Conservation (phyloP, 1,140 invertebrate genomes). For the Aplysia californica region DNA sequence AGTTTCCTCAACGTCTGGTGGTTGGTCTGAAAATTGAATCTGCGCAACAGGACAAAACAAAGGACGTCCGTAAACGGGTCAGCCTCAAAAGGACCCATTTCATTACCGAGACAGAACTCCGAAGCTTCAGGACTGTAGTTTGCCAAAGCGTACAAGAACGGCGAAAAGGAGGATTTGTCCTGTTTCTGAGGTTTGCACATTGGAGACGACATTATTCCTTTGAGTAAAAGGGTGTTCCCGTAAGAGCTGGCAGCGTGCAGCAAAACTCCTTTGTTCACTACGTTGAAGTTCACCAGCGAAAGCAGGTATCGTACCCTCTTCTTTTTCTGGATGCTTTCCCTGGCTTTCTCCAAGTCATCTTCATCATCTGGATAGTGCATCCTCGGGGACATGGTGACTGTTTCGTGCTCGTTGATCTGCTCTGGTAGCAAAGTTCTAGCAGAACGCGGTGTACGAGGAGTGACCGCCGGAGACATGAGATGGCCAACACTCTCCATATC, state of each 20-base stretch:
- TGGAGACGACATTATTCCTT: neutral
- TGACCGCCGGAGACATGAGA: neutral
- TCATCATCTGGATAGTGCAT: neutral
- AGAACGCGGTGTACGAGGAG: neutral
- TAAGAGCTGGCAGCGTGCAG: slow-evolving; percentile 2
- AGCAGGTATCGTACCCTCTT: slow-evolving; percentile 16
- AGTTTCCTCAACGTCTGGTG: neutral
- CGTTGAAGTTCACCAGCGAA: neutral
- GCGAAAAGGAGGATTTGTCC: neutral
- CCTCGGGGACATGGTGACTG: neutral
- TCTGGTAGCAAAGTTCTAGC: neutral
- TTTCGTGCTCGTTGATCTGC: neutral
- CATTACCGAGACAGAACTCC: neutral
- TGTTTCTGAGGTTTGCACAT: neutral
- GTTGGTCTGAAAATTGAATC: neutral
- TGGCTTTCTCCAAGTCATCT: neutral
- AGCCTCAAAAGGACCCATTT: slow-evolving; percentile 4
- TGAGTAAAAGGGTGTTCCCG: neutral
- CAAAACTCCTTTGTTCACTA: neutral
- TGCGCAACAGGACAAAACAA: neutral
- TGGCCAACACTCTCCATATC: neutral
- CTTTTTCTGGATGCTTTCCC: neutral
- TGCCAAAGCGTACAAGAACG: slow-evolving; percentile 17
- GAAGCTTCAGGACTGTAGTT: neutral
- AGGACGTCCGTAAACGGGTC: slow-evolving; percentile 2